Conservation (phyloP, 2,113 vertebrate species). For the Pan paniscus region DNA sequence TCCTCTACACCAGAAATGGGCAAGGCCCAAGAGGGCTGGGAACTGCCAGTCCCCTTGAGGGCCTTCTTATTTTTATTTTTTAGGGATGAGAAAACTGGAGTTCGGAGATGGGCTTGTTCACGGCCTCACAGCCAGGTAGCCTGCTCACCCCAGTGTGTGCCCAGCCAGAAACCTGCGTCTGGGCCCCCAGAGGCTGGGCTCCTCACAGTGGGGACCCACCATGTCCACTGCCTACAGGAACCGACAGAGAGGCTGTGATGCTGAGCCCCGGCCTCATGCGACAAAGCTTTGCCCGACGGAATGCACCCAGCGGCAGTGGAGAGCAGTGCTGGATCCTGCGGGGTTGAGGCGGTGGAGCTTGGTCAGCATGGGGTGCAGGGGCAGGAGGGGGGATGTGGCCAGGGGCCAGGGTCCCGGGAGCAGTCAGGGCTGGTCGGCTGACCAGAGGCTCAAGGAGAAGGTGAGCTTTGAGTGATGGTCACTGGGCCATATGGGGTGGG, state of each 20-base stretch:
- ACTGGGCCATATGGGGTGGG: neutral
- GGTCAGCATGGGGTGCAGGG: fast-evolving
- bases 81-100: neutral
- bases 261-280: neutral
- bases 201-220: too few relatives aligned
- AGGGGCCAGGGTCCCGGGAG: neutral
- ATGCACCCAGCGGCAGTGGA: too few relatives aligned
- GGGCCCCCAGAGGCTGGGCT: too few relatives aligned
- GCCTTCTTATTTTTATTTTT: neutral
- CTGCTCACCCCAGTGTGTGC: neutral
- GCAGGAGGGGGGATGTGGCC: fast-evolving
- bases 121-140: neutral
- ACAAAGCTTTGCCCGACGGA: neutral
- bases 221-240: too few relatives aligned
- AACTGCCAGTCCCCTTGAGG: neutral
- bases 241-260: too few relatives aligned
- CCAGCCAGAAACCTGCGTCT: too few relatives aligned
- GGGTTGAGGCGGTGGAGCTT: neutral
- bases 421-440: neutral
- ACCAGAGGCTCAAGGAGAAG: neutral
- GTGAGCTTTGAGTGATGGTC: neutral
- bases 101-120: neutral
- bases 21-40: neutral
- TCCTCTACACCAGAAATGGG: fast-evolving
- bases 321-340: neutral